Percentiles rank a stretch among this genome's conserved stretches.
These are phyloP conservation scores for Oegoconia quadripuncta DNA, from an alignment of 2,888 invertebrate genomes.

Conservation along the genomic window DNA sequence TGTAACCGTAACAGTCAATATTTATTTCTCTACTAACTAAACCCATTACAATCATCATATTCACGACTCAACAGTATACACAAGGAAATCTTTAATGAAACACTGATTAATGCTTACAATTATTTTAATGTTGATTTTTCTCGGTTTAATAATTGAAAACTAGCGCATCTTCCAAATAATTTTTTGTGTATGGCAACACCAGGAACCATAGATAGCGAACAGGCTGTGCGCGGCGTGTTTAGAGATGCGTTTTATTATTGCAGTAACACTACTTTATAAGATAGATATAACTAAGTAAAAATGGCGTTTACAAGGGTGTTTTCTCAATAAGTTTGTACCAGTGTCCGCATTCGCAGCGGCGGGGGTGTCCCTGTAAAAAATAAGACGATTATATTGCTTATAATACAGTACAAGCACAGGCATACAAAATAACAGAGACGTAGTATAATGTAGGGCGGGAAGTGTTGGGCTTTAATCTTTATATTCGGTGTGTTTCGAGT, in stretches of 20 bases:
- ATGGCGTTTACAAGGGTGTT: conserved; percentile 81
- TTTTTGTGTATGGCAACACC: conserved; percentile 42
- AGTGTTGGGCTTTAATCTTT: too few relatives aligned
- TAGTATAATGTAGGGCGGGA: too few relatives aligned
- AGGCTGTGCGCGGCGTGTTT: conserved; percentile 38
- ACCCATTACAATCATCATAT: conserved; percentile 16
- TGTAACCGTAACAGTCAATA: conserved; percentile 18
- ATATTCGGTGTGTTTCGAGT: too few relatives aligned
- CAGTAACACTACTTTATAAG: conserved; percentile 62
- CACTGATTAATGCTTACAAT: conserved; percentile 62
- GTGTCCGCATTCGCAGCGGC: conserved; percentile 97
- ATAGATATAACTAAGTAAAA: conserved; percentile 48
- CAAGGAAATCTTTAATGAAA: conserved; percentile 44
- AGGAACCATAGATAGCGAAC: conserved; percentile 36
- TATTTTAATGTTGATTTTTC: conserved; percentile 54
- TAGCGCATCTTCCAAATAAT: conserved; percentile 40
- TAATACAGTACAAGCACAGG: too few relatives aligned
- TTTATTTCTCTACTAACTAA: conserved; percentile 38
- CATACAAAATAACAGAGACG: too few relatives aligned
- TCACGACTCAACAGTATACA: conserved; percentile 1
- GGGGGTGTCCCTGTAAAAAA: conserved; percentile 85
- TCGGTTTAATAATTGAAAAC: conserved; percentile 35
- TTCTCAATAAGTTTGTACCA: conserved; percentile 96
- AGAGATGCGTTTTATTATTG: conserved; percentile 49
- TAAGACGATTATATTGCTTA: conserved; percentile 9